A percentile compares a stretch with the other conserved stretches of the same genome.
Conservation (phyloP, 1,140 invertebrate genomes). For the Scaptodrosophila lebanonensis region DNA sequence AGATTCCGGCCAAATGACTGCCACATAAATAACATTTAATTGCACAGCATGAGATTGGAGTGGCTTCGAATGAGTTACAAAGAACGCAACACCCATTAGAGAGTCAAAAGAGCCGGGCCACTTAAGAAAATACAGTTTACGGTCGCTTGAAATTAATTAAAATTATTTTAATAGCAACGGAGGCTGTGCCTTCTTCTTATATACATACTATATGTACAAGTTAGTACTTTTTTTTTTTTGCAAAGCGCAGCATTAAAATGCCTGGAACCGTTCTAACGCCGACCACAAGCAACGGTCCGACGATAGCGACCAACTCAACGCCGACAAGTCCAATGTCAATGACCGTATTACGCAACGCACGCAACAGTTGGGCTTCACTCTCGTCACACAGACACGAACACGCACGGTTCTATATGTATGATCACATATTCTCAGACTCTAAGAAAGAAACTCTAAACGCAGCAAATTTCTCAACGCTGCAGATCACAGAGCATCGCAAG, state of each 20-base stretch:
- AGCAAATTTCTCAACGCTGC: constrained; percentile 58
- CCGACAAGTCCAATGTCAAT: constrained; percentile 40
- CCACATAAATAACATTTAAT: constrained; percentile 46
- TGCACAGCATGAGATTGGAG: constrained; percentile 3
- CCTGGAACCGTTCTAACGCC: constrained; percentile 17
- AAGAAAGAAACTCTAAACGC: constrained; percentile 35
- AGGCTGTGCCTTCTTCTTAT: background rate
- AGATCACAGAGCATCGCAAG: constrained; percentile 61
- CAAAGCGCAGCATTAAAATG: constrained; percentile 22
- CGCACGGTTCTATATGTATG: no score
- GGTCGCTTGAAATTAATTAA: constrained; percentile 42
- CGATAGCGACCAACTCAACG: constrained; percentile 1
- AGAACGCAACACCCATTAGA: constrained; percentile 15
- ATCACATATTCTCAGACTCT: background rate
- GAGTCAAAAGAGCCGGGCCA: background rate
- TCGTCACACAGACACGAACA: constrained; percentile 21
- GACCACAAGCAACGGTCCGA: constrained; percentile 19
- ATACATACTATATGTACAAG: background rate
- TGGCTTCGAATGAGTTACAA: background rate
- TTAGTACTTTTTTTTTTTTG: constrained; percentile 13
- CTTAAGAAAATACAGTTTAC: constrained; percentile 11
- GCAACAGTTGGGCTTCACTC: constrained; percentile 5
- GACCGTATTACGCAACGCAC: constrained; percentile 73
- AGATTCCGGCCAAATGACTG: background rate
- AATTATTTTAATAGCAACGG: constrained; percentile 17